Evolutionary conservation across 1,140 invertebrate species (phyloP).

Genomic region (Hypothenemus hampei): DNA sequence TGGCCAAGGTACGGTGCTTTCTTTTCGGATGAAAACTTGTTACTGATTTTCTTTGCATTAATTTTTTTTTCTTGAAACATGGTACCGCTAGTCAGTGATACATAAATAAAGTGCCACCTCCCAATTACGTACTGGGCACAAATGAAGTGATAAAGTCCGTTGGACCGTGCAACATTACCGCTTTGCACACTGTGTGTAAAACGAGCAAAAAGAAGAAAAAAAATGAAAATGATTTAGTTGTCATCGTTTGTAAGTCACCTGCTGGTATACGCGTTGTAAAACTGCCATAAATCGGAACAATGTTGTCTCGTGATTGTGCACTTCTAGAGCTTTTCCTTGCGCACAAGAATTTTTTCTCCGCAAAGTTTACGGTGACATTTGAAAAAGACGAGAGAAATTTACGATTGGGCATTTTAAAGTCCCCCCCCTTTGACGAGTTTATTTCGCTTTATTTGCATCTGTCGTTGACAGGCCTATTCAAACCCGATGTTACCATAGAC

Average conservation of each 20-base stretch:
- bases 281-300: constrained; percentile 16
- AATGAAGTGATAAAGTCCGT: too few species aligned
- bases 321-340: background rate
- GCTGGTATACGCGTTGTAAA: constrained; percentile 8
- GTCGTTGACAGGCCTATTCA: too few species aligned
- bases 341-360: background rate
- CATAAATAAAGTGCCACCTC: too few species aligned
- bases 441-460: background rate
- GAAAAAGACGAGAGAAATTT: background rate
- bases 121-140: too few species aligned
- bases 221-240: constrained; percentile 15
- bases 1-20: too few species aligned
- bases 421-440: background rate
- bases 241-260: constrained; percentile 12
- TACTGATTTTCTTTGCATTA: too few species aligned
- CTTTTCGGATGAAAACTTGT: too few species aligned
- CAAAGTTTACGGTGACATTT: background rate
- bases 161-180: background rate
- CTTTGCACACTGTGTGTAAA: too few species aligned
- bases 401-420: background rate
- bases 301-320: constrained; percentile 10
- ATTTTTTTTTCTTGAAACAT: too few species aligned
- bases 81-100: too few species aligned
- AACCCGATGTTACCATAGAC: too few species aligned
- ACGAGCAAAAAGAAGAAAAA: too few species aligned